Conservation (phyloP, 2,797 vertebrate genomes). For the Rhyacichthys aspro region DNA sequence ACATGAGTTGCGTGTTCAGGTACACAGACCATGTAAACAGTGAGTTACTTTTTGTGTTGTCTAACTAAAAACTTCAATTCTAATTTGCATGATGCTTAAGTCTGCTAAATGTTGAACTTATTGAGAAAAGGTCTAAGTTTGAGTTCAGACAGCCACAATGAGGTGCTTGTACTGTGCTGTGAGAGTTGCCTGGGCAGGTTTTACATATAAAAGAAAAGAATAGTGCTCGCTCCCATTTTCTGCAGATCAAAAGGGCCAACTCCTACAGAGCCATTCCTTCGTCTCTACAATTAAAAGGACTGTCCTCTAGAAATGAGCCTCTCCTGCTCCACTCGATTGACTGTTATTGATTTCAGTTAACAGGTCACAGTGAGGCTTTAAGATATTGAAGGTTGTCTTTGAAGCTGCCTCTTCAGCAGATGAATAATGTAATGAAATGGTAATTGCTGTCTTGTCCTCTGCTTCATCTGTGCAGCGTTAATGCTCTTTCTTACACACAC, state of each 20-base stretch:
- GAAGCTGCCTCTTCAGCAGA: conserved; percentile 23
- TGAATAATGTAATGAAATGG: conserved; percentile 33
- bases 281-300: background rate
- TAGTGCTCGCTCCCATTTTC: background rate
- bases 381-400: conserved; percentile 15
- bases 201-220: too few relatives aligned
- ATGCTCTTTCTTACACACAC: background rate
- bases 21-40: too few relatives aligned
- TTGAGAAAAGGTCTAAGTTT: too few relatives aligned
- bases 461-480: background rate
- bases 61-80: too few relatives aligned
- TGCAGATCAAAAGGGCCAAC: background rate
- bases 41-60: too few relatives aligned
- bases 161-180: too few relatives aligned
- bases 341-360: conserved; percentile 12
- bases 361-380: conserved; percentile 6
- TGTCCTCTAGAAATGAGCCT: conserved; percentile 6
- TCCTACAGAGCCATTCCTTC: background rate
- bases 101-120: too few relatives aligned
- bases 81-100: too few relatives aligned
- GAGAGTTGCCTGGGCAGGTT: too few relatives aligned
- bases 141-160: too few relatives aligned
- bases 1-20: too few relatives aligned
- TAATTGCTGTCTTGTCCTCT: conserved; percentile 9
- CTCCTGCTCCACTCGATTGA: background rate